Conservation (phyloP, 1,140 invertebrate species). For the Diploscapter pachys region DNA sequence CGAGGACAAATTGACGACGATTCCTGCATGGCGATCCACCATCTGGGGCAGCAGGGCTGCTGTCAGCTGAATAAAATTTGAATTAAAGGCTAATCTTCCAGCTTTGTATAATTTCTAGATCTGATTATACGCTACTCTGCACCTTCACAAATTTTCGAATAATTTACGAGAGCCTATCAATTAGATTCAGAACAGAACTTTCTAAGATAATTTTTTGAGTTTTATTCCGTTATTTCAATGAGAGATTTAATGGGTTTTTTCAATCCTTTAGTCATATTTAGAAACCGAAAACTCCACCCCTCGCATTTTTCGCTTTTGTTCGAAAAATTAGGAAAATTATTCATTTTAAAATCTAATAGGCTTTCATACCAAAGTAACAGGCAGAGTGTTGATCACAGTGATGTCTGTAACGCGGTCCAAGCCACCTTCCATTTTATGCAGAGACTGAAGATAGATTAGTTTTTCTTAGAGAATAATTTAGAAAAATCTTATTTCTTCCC, state of each 20-base stretch:
- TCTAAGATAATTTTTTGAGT: not conserved
- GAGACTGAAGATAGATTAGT: slow-evolving; percentile 15
- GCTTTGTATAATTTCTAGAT: not conserved
- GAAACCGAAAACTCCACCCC: too few species aligned
- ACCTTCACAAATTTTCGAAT: too few species aligned
- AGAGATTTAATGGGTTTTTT: too few species aligned
- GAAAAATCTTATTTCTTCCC: too few species aligned
- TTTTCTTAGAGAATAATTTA: not conserved
- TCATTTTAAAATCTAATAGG: slow-evolving; percentile 5
- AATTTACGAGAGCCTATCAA: not conserved
- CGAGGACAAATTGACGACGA: slow-evolving; percentile 46
- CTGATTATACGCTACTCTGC: not conserved
- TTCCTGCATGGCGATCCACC: slow-evolving; percentile 37
- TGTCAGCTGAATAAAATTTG: slow-evolving; percentile 24
- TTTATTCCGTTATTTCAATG: too few species aligned
- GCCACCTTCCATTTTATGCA: slow-evolving; percentile 51
- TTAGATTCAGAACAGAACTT: not conserved
- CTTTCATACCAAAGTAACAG: slow-evolving; percentile 31
- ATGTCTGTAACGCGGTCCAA: slow-evolving; percentile 47
- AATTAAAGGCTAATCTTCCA: not conserved
- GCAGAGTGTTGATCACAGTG: slow-evolving; percentile 42
- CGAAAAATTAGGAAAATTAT: slow-evolving; percentile 12
- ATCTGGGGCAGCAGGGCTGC: slow-evolving; percentile 41
- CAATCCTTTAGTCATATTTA: too few species aligned
- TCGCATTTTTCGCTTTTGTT: not conserved